Conservation (phyloP, 2,888 invertebrate species). For the Caenorhabditis sinica region DNA sequence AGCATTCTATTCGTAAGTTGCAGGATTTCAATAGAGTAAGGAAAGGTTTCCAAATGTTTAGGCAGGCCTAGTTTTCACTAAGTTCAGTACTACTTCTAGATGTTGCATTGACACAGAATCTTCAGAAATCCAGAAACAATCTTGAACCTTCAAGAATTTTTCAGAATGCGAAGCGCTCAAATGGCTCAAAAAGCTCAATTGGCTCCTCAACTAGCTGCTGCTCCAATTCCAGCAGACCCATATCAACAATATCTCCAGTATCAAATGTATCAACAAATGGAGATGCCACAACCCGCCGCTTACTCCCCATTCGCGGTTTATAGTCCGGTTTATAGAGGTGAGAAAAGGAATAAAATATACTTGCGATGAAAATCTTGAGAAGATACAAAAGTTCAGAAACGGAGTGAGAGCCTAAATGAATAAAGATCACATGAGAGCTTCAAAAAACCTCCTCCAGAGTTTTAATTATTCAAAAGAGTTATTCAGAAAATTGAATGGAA, state of each 20-base stretch:
- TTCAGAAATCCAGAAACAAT: too few relatives aligned
- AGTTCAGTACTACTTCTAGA: too few relatives aligned
- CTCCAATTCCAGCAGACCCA: conserved; percentile 42
- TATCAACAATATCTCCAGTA: conserved; percentile 54
- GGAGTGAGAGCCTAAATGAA: too few relatives aligned
- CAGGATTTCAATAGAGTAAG: too few relatives aligned
- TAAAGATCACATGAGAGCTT: not conserved
- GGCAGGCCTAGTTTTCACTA: too few relatives aligned
- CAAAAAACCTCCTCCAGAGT: not conserved
- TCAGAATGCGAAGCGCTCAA: conserved; percentile 64
- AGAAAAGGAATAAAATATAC: not conserved
- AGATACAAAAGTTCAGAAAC: too few relatives aligned
- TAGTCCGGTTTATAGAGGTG: conserved; percentile 58
- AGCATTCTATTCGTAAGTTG: conserved; percentile 64
- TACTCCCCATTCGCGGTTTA: conserved; percentile 55
- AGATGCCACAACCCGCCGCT: not conserved
- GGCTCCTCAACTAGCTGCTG: conserved; percentile 41
- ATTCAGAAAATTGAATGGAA: not conserved
- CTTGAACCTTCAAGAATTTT: not conserved
- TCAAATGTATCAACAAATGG: conserved; percentile 58
- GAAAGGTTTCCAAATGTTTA: too few relatives aligned
- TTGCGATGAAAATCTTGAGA: not conserved
- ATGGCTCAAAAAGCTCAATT: conserved; percentile 68
- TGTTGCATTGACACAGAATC: too few relatives aligned
- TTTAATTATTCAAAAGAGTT: not conserved